Evolutionary conservation across 2,888 invertebrate genomes (phyloP), one percentile per base, ranked within the genome.

Genomic region (Coenonympha arcania): DNA sequence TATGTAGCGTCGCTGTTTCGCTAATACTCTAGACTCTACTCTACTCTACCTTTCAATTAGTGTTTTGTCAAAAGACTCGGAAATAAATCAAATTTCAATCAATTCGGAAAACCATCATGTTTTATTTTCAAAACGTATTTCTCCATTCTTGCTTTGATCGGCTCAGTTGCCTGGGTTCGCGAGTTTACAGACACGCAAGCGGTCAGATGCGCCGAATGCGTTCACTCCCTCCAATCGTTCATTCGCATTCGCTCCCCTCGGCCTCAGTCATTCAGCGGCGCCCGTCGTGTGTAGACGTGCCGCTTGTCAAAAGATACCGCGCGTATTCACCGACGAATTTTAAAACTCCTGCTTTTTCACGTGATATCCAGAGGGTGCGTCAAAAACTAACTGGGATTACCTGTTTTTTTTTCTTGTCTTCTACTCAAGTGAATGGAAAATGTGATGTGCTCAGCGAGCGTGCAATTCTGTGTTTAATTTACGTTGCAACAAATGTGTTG

Each of bases 381-480:
- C 63, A 60, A 59, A 57, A 59, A 57, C 62, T 60, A 69, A 73
- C 74, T 73, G 76, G 71, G 39, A 24, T 39, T n/a, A 79, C 76
- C 60, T 64, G 71, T 69, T 62, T 65, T 64, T 68, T 69, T 66
- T 69, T 76, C 75, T 73, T 76, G 79, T 49, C 18, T 6, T 67
- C 66, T n/a, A n/a, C n/a, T 66, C 69, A 69, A 79, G 84, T 84
- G 84, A 79, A 80, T 13, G 84, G 24, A 33, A 44, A 83, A 84
- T 84, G 85, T 86, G 85, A 85, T 82, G 79, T 84, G 84, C 60
- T 74, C 71, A 75, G 69, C 71, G 63, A 79, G 73, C 78, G 75
- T 51, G 51, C 51, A 43, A 48, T 52, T 47, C 75, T 74, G 81
- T 83, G 83, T 76, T 78, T 39, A 19, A 36, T 24, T 39, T 24